A percentile compares a stretch with the other conserved stretches of the same genome.
These are phyloP conservation scores for Amphipoea lucens DNA, from an alignment of 2,888 invertebrate species.

Conservation along the genomic window DNA sequence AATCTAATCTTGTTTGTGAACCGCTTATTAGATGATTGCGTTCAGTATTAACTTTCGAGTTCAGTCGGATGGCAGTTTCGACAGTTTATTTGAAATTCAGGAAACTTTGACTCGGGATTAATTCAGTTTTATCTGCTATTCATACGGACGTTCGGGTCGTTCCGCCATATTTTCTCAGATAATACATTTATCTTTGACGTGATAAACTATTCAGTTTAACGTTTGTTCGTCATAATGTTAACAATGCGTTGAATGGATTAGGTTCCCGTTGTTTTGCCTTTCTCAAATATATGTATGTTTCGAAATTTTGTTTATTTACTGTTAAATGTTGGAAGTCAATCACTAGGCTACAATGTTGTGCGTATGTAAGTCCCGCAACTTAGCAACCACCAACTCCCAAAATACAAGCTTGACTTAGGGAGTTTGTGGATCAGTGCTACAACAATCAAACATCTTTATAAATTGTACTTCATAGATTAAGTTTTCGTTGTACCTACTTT, in stretches of 20 bases:
- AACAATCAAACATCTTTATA: too few relatives aligned
- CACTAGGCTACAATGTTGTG: too few relatives aligned
- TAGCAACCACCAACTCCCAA: too few relatives aligned
- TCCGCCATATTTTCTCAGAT: conserved; percentile 24
- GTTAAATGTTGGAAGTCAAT: too few relatives aligned
- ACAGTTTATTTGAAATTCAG: conserved; percentile 49
- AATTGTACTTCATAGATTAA: too few relatives aligned
- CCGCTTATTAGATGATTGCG: conserved; percentile 45
- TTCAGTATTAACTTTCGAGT: conserved; percentile 50
- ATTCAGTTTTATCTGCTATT: conserved; percentile 35
- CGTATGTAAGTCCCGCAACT: too few relatives aligned
- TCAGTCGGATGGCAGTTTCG: conserved; percentile 42
- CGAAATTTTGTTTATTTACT: too few relatives aligned
- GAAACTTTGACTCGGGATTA: conserved; percentile 43
- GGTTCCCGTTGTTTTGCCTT: background rate
- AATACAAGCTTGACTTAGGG: too few relatives aligned
- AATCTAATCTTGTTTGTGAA: conserved; percentile 40
- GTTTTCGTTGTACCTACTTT: too few relatives aligned
- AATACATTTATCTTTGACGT: conserved; percentile 7
- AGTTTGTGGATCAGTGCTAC: too few relatives aligned
- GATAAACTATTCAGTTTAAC: background rate
- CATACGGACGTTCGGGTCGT: background rate
- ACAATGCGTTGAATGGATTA: background rate
- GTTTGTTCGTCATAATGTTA: background rate
- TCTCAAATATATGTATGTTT: background rate